These are phyloP conservation scores for Pachyseris speciosa DNA, from an alignment of 64 coral and sea anemone genomes.

Conservation along the genomic window DNA sequence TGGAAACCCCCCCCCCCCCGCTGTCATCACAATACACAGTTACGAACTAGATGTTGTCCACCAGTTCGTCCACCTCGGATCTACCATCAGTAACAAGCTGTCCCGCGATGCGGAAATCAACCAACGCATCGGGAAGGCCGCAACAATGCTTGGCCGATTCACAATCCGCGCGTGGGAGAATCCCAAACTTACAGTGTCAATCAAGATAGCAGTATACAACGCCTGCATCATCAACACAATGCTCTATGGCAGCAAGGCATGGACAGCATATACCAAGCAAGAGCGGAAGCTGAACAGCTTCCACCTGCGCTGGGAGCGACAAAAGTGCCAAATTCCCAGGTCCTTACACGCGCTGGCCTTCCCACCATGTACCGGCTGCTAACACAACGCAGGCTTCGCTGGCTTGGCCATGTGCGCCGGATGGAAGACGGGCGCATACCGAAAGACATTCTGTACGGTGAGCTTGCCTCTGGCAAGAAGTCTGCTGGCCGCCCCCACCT, in stretches of 20 bases:
- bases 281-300: not conserved
- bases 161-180: not conserved
- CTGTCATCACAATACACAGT: constrained; percentile 12
- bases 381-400: no score
- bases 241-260: constrained; percentile 27
- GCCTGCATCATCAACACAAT: no score
- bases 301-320: no score
- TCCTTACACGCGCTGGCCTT: no score
- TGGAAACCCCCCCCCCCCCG: not conserved
- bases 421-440: no score
- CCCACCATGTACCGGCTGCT: no score
- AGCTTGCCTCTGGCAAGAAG: no score
- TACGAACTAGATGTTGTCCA: constrained; percentile 2
- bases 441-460: no score
- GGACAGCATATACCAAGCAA: constrained; percentile 29
- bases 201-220: no score
- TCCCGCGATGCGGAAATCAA: not conserved
- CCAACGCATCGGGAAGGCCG: not conserved
- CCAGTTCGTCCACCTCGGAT: constrained; percentile 4
- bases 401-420: no score
- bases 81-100: not conserved
- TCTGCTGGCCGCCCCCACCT: no score
- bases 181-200: not conserved
- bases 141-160: not conserved
- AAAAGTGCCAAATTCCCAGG: no score